Base-by-base conservation (phyloP, 2,113 vertebrate species). In the Azemiops feae region DNA sequence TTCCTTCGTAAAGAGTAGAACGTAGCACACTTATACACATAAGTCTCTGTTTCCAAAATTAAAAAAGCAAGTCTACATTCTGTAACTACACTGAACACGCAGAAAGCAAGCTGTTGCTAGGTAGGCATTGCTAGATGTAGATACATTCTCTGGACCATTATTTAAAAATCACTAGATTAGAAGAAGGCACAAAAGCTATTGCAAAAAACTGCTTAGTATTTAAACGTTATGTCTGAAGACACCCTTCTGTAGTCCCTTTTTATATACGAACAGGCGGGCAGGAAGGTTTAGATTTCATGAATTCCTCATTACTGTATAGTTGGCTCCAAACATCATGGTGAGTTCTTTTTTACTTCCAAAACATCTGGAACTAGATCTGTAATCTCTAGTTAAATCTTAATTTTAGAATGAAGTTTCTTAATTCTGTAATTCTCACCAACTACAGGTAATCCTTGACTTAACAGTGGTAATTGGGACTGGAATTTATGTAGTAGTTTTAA, bases 61-160 rank as follows among this genome's bases (percentile, higher is more conserved):
- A 88, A 88, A 92, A 92, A 74, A 20, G 47, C 54, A 14, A 16
- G 52, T 50, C 58, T 88, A 54, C 9, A 22, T 55, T 54, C 57
- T 53, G n/a, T 92, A 16, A 50, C 91, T 58, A 39, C 57, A 45
- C 16, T 57, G 57, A 88, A 88, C 57, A 27, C 47, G 25, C 4
- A 92, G n/a, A 53, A 92, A n/a, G 27, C 30, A 25, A 39, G 30
- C 22, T 88, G 86, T 92, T 92, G 86, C 91, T 69, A 69, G n/a
- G 47, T 43, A 16, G n/a, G n/a, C 23, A 74, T 43, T 20, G 58
- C 57, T 81, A 89, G 88, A 58, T 11, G 25, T 58, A 20, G 34
- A 43, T 11, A 58, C 39, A 54, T 85, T 88, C 25, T 25, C n/a
- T 57, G 11, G 69, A 81, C 4, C 50, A 81, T 18, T 45, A 22